Conservation (phyloP, 2,888 invertebrate species). For the Fabriciana adippe region DNA sequence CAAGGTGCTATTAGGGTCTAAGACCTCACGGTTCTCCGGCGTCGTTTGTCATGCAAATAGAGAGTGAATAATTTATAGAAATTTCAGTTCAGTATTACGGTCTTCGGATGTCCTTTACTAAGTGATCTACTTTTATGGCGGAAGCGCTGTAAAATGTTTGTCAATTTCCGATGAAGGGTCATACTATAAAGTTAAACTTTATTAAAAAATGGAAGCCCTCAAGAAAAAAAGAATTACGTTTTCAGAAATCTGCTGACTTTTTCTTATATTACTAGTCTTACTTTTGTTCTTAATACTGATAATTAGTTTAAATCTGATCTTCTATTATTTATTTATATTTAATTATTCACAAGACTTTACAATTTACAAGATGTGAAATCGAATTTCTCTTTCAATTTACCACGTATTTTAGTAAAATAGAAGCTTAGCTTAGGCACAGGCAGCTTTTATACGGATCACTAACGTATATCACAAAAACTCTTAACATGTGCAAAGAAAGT, state of each 20-base stretch:
- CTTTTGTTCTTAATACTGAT: too few species aligned
- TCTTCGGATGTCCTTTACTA: constrained; percentile 57
- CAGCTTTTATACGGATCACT: constrained; percentile 35
- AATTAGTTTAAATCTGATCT: too few species aligned
- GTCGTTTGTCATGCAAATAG: constrained; percentile 79
- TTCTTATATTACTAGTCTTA: too few species aligned
- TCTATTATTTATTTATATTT: too few species aligned
- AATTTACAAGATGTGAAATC: too few species aligned
- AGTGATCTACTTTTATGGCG: constrained; percentile 40
- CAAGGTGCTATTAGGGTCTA: constrained; percentile 66
- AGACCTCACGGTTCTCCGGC: constrained; percentile 62
- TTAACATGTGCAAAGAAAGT: constrained; percentile 43
- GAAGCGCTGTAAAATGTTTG: constrained; percentile 18
- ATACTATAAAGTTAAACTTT: neutral
- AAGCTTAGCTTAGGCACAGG: neutral
- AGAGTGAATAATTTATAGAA: constrained; percentile 77
- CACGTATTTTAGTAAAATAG: neutral
- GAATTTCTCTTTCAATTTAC: neutral
- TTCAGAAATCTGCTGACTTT: too few species aligned
- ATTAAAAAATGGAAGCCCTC: neutral
- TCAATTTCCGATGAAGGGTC: constrained; percentile 20
- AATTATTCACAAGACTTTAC: too few species aligned
- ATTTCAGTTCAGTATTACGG: constrained; percentile 66
- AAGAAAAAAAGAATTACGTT: neutral
- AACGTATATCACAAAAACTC: constrained; percentile 42